Conservation (phyloP, 2,797 vertebrate species). For the Holocentrus rufus region DNA sequence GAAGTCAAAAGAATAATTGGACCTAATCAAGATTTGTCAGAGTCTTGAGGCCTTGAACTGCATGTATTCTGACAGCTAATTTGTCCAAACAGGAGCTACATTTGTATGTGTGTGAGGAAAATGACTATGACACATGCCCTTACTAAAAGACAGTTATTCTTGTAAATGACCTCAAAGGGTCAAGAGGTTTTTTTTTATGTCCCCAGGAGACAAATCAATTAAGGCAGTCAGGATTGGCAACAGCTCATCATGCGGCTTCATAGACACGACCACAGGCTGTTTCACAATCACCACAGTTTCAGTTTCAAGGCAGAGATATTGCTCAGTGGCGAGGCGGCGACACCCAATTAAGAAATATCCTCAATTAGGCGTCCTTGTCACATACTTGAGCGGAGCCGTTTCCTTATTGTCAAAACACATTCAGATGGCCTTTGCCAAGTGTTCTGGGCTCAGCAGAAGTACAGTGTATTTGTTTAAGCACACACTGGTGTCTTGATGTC, state of each 20-base stretch:
- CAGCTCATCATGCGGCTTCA: slow-evolving; percentile 33
- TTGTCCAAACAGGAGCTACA: slow-evolving; percentile 48
- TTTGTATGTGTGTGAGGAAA: slow-evolving; percentile 42
- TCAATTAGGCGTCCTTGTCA: slow-evolving; percentile 14
- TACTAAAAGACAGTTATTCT: slow-evolving; percentile 50
- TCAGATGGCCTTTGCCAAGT: slow-evolving; percentile 62
- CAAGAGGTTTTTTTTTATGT: slow-evolving; percentile 35
- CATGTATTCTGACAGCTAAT: slow-evolving; percentile 64
- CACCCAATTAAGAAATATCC: not conserved
- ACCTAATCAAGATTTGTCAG: slow-evolving; percentile 62
- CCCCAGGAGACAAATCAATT: slow-evolving; percentile 58
- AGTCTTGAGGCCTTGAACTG: slow-evolving; percentile 43
- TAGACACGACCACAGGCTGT: slow-evolving; percentile 20
- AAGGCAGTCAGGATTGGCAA: slow-evolving; percentile 32
- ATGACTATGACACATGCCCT: slow-evolving; percentile 12
- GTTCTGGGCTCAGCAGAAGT: slow-evolving; percentile 53
- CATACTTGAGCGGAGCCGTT: slow-evolving; percentile 12
- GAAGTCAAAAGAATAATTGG: slow-evolving; percentile 48
- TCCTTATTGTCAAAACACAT: slow-evolving; percentile 45
- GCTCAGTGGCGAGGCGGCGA: not conserved
- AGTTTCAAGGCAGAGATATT: slow-evolving; percentile 20
- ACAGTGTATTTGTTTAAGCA: slow-evolving; percentile 59
- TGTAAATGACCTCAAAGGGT: slow-evolving; percentile 53
- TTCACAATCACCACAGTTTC: slow-evolving; percentile 8
- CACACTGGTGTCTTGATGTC: slow-evolving; percentile 38